phyloP scores from a whole-genome alignment of 2,797 vertebrate genomes.

The Enteromius radiatus region DNA sequence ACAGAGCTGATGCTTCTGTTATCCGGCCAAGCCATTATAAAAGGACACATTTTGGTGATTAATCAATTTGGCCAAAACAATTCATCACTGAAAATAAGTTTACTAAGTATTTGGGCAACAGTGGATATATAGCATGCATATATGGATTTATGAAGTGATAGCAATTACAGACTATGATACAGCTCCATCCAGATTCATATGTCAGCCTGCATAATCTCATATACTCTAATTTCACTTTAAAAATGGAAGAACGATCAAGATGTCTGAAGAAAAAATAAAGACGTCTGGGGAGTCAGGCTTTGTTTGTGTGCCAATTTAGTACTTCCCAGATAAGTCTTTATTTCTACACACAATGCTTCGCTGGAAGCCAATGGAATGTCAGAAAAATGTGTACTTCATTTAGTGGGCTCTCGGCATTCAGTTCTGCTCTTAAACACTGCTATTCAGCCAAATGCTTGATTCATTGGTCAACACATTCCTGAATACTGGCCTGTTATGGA shows the following conservation, averaged over 20 bases:
- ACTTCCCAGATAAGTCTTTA: constrained; percentile 31
- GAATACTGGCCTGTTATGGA: constrained; percentile 25
- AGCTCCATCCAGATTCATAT: not conserved
- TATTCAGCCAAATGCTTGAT: constrained; percentile 38
- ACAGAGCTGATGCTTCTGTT: not conserved
- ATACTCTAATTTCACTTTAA: not conserved
- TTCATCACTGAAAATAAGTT: not conserved
- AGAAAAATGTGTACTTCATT: constrained; percentile 41
- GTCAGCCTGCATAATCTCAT: constrained; percentile 3
- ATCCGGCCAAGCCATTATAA: not conserved
- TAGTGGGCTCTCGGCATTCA: constrained; percentile 31
- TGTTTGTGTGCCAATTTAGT: constrained; percentile 2
- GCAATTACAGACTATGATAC: not conserved
- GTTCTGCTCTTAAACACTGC: constrained; percentile 41
- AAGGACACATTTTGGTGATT: not conserved
- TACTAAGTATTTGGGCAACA: not conserved
- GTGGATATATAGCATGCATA: not conserved
- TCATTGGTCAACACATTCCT: constrained; percentile 45
- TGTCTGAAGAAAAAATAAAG: not conserved
- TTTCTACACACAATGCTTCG: constrained; percentile 30
- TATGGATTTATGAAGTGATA: not conserved
- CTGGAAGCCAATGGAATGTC: constrained; percentile 33
- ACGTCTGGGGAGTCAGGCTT: not conserved
- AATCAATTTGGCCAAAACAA: not conserved
- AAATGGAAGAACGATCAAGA: not conserved